A percentile compares a stretch with the other conserved stretches of the same genome.
phyloP scores from a whole-genome alignment of 2,797 vertebrate genomes.

The Megalops cyprinoides region DNA sequence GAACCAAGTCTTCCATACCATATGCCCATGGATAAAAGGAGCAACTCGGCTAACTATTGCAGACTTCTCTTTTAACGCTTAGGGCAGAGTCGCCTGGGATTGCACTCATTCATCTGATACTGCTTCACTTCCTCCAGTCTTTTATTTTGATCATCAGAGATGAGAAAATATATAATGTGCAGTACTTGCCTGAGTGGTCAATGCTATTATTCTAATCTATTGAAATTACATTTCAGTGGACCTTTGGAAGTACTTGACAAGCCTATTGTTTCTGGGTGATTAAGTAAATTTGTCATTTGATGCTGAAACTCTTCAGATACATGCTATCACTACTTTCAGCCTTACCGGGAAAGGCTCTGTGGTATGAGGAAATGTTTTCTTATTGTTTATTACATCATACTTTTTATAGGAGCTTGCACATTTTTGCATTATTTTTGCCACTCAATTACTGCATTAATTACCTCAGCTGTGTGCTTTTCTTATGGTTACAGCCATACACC shows the following conservation, averaged over 20 bases:
- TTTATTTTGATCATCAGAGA: constrained; percentile 1
- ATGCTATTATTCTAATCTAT: constrained; percentile 1
- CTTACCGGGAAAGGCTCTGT: too few relatives aligned
- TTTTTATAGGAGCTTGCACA: neutral
- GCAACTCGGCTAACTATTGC: neutral
- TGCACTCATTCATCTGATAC: neutral
- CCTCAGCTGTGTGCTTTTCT: too few relatives aligned
- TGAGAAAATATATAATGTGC: neutral
- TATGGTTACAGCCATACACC: neutral
- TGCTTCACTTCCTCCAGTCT: neutral
- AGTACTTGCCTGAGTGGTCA: neutral
- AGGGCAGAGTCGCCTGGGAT: neutral
- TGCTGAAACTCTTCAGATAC: neutral
- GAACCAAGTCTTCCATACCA: neutral
- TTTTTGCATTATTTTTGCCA: neutral
- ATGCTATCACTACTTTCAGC: neutral
- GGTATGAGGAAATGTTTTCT: too few relatives aligned
- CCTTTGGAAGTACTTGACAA: neutral
- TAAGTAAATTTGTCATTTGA: neutral
- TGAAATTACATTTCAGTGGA: neutral
- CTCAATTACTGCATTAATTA: too few relatives aligned
- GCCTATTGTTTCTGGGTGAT: constrained; percentile 4
- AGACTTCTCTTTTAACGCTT: neutral
- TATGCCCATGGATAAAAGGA: neutral
- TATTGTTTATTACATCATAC: too few relatives aligned